Evolutionary conservation across 1,140 invertebrate species (phyloP).

Genomic region (Oedothorax gibbosus): DNA sequence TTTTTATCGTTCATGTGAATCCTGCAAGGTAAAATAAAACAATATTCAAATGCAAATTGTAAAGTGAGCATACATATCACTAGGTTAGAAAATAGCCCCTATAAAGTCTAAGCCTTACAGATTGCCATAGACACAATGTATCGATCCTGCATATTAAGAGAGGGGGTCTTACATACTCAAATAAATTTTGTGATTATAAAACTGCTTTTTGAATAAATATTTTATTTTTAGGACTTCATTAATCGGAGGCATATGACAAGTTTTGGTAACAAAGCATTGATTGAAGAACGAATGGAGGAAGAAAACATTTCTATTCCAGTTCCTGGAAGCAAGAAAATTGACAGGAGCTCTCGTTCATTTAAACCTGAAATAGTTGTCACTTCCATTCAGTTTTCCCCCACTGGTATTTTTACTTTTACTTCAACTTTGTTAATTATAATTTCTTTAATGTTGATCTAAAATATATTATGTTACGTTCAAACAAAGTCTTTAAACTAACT

Average conservation of each 20-base stretch:
- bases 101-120: too few species aligned
- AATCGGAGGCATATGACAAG: conserved; percentile 89
- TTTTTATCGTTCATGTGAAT: too few species aligned
- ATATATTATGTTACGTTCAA: too few species aligned
- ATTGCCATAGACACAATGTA: too few species aligned
- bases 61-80: too few species aligned
- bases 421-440: not conserved
- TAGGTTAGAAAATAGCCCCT: too few species aligned
- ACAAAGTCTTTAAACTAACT: too few species aligned
- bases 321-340: conserved; percentile 88
- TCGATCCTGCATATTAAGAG: too few species aligned
- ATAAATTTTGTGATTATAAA: too few species aligned
- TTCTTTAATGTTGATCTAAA: not conserved
- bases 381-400: conserved; percentile 90
- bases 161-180: too few species aligned
- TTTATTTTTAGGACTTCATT: conserved; percentile 82
- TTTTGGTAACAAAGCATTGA: conserved; percentile 89
- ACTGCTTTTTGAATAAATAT: not conserved
- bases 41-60: too few species aligned
- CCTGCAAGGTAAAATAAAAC: too few species aligned
- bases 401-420: conserved; percentile 73
- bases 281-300: conserved; percentile 83
- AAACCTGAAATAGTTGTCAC: conserved; percentile 91
- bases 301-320: conserved; percentile 77
- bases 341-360: conserved; percentile 85